phyloP scores from a whole-genome alignment of 2,113 vertebrate genomes.

The Microcebus ravelobensis region DNA sequence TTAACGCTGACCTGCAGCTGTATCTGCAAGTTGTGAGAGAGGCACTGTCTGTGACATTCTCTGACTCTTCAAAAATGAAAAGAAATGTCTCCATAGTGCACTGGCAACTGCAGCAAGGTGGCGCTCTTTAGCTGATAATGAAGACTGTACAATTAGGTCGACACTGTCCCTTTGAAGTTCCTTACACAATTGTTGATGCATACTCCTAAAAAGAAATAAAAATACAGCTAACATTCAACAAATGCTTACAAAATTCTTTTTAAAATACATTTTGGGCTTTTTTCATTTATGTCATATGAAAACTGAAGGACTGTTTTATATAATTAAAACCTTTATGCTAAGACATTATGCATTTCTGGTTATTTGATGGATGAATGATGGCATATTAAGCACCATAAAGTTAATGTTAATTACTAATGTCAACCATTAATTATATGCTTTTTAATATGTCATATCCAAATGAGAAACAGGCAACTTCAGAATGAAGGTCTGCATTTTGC shows the following conservation, averaged over 20 bases:
- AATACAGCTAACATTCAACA: slow-evolving; percentile 67
- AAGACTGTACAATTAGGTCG: slow-evolving; percentile 75
- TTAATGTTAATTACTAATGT: slow-evolving; percentile 90
- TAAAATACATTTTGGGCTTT: slow-evolving; percentile 60
- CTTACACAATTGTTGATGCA: slow-evolving; percentile 88
- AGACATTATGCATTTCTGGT: slow-evolving; percentile 80
- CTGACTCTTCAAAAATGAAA: slow-evolving; percentile 92
- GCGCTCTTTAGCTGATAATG: slow-evolving; percentile 92
- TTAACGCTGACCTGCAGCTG: slow-evolving; percentile 92
- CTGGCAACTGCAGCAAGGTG: slow-evolving; percentile 94
- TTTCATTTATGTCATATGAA: slow-evolving; percentile 56
- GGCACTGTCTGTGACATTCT: slow-evolving; percentile 91
- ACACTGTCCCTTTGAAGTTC: slow-evolving; percentile 75
- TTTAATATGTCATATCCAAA: slow-evolving; percentile 87
- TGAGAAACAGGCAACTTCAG: slow-evolving; percentile 84
- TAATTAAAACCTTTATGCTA: slow-evolving; percentile 82
- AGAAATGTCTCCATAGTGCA: slow-evolving; percentile 95
- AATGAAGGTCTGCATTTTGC: slow-evolving; percentile 81
- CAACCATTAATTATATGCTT: slow-evolving; percentile 90
- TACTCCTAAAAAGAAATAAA: slow-evolving; percentile 85
- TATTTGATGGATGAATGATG: slow-evolving; percentile 87
- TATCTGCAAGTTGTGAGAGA: slow-evolving; percentile 91
- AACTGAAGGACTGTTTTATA: slow-evolving; percentile 75
- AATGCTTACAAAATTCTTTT: slow-evolving; percentile 65
- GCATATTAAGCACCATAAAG: slow-evolving; percentile 89